Percentiles rank a stretch among this genome's conserved stretches.
phyloP scores from a whole-genome alignment of 2,113 vertebrate genomes.

The Monarcha castaneiventris region DNA sequence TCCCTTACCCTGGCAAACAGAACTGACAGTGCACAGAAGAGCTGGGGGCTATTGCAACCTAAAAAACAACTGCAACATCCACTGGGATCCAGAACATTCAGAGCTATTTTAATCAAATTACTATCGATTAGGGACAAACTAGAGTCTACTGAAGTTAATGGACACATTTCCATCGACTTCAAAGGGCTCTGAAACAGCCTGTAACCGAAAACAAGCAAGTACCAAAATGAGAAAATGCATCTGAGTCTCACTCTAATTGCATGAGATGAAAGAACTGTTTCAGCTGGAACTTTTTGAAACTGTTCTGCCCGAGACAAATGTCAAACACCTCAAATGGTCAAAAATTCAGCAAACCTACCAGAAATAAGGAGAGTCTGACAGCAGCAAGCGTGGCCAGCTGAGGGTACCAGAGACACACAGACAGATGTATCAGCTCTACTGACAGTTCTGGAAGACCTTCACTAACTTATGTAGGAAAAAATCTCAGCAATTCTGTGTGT shows the following conservation, averaged over 20 bases:
- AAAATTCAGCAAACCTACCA: not conserved
- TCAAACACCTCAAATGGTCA: not conserved
- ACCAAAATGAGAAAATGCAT: slow-evolving; percentile 31
- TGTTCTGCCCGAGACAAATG: not conserved
- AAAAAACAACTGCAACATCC: not conserved
- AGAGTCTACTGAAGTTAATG: slow-evolving; percentile 46
- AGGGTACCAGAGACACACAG: not conserved
- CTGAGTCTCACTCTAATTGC: slow-evolving; percentile 9
- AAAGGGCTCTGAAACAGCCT: slow-evolving; percentile 29
- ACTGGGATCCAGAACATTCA: slow-evolving; percentile 17
- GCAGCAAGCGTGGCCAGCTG: not conserved
- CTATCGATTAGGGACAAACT: slow-evolving; percentile 52
- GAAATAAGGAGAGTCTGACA: not conserved
- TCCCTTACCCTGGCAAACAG: not conserved
- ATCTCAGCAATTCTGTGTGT: rapidly evolving
- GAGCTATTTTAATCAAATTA: slow-evolving; percentile 63
- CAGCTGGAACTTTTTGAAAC: not conserved
- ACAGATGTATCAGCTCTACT: not conserved
- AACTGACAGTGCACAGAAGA: not conserved
- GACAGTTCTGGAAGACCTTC: not conserved
- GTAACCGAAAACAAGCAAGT: not conserved
- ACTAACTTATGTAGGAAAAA: not conserved
- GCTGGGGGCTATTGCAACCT: not conserved
- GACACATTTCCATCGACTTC: slow-evolving; percentile 54
- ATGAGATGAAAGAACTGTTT: slow-evolving; percentile 32